A percentile compares a stretch with the other conserved stretches of the same genome.
phyloP scores from a whole-genome alignment of 2,113 vertebrate species.

The Callopanchax toddi region DNA sequence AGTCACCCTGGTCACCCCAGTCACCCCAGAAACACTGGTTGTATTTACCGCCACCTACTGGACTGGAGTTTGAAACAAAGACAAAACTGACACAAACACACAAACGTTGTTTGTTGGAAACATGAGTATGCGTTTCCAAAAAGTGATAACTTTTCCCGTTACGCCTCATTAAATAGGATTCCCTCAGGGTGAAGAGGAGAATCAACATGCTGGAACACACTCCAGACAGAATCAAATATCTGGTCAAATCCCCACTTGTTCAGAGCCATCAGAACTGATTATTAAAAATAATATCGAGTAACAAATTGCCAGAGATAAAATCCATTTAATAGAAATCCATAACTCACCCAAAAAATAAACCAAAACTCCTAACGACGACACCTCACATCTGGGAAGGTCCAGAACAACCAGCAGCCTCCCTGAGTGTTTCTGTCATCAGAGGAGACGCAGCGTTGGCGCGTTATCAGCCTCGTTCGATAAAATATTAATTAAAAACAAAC shows the following conservation, averaged over 20 bases:
- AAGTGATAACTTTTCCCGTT: too few relatives aligned
- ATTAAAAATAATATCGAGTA: too few relatives aligned
- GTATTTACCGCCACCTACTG: too few relatives aligned
- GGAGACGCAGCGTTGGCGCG: slow-evolving; percentile 10
- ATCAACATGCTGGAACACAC: slow-evolving; percentile 36
- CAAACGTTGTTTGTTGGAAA: too few relatives aligned
- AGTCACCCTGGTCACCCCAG: too few relatives aligned
- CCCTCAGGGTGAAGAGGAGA: slow-evolving; percentile 44
- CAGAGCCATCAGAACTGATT: slow-evolving; percentile 13
- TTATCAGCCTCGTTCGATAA: slow-evolving; percentile 21
- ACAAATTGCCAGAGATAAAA: too few relatives aligned
- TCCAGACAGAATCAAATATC: slow-evolving; percentile 56
- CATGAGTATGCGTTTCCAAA: too few relatives aligned
- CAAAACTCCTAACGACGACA: slow-evolving; percentile 10
- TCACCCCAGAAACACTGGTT: too few relatives aligned
- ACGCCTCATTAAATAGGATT: too few relatives aligned
- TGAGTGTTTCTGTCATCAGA: slow-evolving; percentile 17
- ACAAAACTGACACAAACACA: too few relatives aligned
- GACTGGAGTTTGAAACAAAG: too few relatives aligned
- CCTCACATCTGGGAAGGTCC: slow-evolving; percentile 12
- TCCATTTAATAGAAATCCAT: not conserved
- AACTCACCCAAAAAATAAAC: not conserved
- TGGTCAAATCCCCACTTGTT: slow-evolving; percentile 52
- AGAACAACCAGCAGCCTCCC: slow-evolving; percentile 6
- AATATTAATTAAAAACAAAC: slow-evolving; percentile 39